Conservation (phyloP, 2,888 invertebrate genomes). For the Coenonympha arcania region DNA sequence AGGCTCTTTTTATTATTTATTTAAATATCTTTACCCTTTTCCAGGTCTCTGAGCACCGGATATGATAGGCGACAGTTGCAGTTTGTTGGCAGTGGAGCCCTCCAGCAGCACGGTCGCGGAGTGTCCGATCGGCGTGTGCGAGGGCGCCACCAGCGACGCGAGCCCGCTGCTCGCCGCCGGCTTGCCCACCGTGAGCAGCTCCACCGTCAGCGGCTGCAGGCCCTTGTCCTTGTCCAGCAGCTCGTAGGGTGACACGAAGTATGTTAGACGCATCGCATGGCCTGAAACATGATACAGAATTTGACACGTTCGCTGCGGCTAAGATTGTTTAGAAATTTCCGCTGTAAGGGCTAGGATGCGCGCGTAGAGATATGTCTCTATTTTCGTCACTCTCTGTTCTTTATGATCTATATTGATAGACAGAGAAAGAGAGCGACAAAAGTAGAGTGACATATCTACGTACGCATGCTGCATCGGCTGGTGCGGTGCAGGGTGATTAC, state of each 20-base stretch:
- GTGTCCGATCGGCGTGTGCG: constrained; percentile 81
- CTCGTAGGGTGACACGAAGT: constrained; percentile 95
- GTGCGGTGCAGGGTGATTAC: too few relatives aligned
- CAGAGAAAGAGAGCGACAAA: too few relatives aligned
- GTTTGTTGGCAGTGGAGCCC: constrained; percentile 87
- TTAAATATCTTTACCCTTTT: constrained; percentile 75
- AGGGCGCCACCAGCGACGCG: constrained; percentile 56
- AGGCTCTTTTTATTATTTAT: not conserved
- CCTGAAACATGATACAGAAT: too few relatives aligned
- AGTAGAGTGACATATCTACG: too few relatives aligned
- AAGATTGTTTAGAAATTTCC: too few relatives aligned
- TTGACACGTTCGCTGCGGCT: too few relatives aligned
- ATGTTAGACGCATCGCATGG: constrained; percentile 94
- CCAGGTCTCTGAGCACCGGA: constrained; percentile 80
- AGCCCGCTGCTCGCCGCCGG: constrained; percentile 50
- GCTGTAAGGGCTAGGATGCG: too few relatives aligned
- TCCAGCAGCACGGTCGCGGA: constrained; percentile 93
- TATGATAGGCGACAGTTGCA: constrained; percentile 82
- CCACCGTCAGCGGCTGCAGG: constrained; percentile 82
- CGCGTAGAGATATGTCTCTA: too few relatives aligned
- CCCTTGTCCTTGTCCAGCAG: constrained; percentile 85
- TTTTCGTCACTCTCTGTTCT: too few relatives aligned
- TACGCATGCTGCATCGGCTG: too few relatives aligned
- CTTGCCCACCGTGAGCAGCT: constrained; percentile 76
- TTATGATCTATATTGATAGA: too few relatives aligned